Conservation (phyloP, 2,113 vertebrate genomes). For the Athene noctua region DNA sequence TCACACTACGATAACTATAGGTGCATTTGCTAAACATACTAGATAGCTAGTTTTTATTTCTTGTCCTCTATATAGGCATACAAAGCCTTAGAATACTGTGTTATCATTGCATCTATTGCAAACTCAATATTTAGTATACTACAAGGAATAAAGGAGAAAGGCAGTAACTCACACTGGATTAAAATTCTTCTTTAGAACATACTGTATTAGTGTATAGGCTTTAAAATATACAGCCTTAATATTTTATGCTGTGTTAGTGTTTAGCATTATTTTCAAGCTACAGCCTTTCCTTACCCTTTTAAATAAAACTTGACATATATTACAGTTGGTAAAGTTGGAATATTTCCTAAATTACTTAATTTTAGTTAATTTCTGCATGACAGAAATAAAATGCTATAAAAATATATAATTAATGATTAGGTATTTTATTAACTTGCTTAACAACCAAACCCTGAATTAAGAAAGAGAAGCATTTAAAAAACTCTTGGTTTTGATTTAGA, state of each 20-base stretch:
- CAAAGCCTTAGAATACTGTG: not conserved
- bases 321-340: not conserved
- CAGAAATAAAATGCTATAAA: not conserved
- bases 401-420: not conserved
- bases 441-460: not conserved
- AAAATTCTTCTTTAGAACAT: conserved; percentile 11
- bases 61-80: not conserved
- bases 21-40: not conserved
- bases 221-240: not conserved
- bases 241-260: not conserved
- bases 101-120: not conserved
- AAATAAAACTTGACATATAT: not conserved
- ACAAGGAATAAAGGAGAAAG: not conserved
- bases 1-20: not conserved
- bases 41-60: not conserved
- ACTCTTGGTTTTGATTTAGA: not conserved
- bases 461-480: not conserved
- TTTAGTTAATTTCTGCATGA: not conserved
- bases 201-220: not conserved
- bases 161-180: not conserved
- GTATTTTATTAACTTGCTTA: not conserved
- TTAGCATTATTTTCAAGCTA: not conserved
- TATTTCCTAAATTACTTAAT: not conserved
- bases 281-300: not conserved
- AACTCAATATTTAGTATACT: not conserved